Base-by-base conservation (phyloP, 2,888 invertebrate species). In the Drosophila pegasa region DNA sequence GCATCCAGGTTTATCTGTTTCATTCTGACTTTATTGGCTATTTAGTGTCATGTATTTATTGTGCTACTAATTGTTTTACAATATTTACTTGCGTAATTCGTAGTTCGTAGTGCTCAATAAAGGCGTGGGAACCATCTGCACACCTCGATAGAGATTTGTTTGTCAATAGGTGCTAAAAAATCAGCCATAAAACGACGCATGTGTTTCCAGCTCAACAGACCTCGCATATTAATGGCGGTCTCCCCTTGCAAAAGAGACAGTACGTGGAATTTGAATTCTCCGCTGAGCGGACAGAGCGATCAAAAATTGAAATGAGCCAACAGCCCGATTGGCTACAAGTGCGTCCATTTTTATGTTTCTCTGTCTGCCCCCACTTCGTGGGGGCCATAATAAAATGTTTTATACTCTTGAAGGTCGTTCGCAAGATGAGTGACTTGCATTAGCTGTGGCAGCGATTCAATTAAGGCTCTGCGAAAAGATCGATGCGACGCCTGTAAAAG, bases 321-420 rank as follows among this genome's bases (percentile, higher is more conserved):
- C 29, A 31, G n/a, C 61, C 31, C 73, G 58, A 66, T 71, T 69
- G 75, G 71, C 69, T 56, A 72, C 69, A 69, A 81, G 69, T 71
- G 75, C 69, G 73, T 58, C 81, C 65, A 70, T 62, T 84, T 78
- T 76, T 75, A 82, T 78, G 71, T 45, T 59, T 63, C n/a, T 43
- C 37, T 40, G 45, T 14, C 43, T 51, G 20, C 54, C 40, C 25
- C 20, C 62, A 20, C 37, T 59, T 69, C 67, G 58, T 69, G 59
- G 60, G 55, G 37, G 37, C 47, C 63, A 64, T 68, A 80, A 72
- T 80, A 71, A 76, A 71, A 56, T 68, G 65, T 70, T 77, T 75
- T 72, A 75, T 71, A 62, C 55, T 59, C 18, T 60, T 68, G 66
- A 75, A 78, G 78, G 78, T 79, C 75, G 71, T 69, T 75, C 38